Evolutionary conservation across 2,113 vertebrate species (phyloP).

Genomic region (Channa argus): DNA sequence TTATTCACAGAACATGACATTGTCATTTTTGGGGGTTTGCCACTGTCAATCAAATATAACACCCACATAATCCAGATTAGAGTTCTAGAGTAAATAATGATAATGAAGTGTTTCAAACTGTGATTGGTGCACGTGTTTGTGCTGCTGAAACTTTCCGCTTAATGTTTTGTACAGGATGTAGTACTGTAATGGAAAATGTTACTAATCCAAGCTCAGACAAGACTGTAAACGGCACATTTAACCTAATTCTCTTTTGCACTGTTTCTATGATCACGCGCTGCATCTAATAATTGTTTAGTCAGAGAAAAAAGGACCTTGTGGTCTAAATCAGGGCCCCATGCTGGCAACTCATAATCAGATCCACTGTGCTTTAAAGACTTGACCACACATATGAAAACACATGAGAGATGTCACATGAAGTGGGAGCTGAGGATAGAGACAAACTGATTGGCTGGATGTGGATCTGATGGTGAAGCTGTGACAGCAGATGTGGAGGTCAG

Average conservation of each 20-base stretch:
- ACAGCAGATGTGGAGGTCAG: too few relatives aligned
- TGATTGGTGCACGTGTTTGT: background rate
- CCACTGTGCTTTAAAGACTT: too few relatives aligned
- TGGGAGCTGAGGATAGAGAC: too few relatives aligned
- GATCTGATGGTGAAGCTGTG: too few relatives aligned
- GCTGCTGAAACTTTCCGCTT: background rate
- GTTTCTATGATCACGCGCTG: constrained; percentile 10
- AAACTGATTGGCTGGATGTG: too few relatives aligned
- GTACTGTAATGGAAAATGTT: constrained; percentile 33
- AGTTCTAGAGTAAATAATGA: background rate
- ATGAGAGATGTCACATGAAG: too few relatives aligned
- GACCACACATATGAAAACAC: too few relatives aligned
- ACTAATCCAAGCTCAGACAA: constrained; percentile 30
- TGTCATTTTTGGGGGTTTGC: background rate
- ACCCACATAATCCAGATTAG: background rate
- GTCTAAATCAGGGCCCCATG: too few relatives aligned
- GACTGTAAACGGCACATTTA: constrained; percentile 20
- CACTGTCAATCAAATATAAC: background rate
- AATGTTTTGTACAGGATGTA: background rate
- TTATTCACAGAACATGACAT: background rate
- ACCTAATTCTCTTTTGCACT: constrained; percentile 11
- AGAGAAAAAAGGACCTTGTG: too few relatives aligned
- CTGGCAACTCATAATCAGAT: too few relatives aligned
- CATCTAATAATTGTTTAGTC: background rate
- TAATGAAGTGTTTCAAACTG: background rate